Percentiles rank a stretch among this genome's conserved stretches.
Conservation (phyloP, 1,140 invertebrate species). For the Cephus cinctus region DNA sequence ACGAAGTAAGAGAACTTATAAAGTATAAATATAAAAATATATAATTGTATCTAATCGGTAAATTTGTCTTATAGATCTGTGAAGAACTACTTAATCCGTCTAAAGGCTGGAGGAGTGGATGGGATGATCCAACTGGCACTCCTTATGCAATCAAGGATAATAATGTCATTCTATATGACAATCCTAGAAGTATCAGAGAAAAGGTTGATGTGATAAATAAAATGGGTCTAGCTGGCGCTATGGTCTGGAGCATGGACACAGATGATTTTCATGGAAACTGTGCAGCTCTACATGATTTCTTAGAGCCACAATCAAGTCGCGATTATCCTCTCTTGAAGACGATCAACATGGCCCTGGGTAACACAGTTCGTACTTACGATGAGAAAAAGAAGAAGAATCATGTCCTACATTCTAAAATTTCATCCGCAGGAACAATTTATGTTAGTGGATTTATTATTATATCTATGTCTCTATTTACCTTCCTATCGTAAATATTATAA, state of each 20-base stretch:
- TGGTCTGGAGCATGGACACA: slow-evolving; percentile 82
- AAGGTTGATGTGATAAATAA: slow-evolving; percentile 57
- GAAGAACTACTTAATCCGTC: slow-evolving; percentile 56
- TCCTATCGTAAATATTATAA: no score
- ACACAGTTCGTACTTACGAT: background rate
- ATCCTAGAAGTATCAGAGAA: slow-evolving; percentile 60
- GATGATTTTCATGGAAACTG: slow-evolving; percentile 74
- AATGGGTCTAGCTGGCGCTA: slow-evolving; percentile 71
- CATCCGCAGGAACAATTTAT: background rate
- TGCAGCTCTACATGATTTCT: slow-evolving; percentile 39
- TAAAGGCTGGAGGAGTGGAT: slow-evolving; percentile 57
- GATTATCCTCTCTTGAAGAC: slow-evolving; percentile 65
- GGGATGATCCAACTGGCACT: slow-evolving; percentile 62
- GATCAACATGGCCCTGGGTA: slow-evolving; percentile 61
- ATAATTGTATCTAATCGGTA: slow-evolving; percentile 27
- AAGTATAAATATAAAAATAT: background rate
- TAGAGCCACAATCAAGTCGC: slow-evolving; percentile 10
- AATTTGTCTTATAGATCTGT: slow-evolving; percentile 58
- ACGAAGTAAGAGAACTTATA: slow-evolving; percentile 65
- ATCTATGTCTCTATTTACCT: no score
- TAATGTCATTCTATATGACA: slow-evolving; percentile 65
- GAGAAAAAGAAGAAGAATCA: background rate
- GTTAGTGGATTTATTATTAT: no score
- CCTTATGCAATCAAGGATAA: slow-evolving; percentile 61
- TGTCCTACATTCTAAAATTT: background rate